Evolutionary conservation across 1,140 invertebrate species (phyloP).

Genomic region (Sipha flava): DNA sequence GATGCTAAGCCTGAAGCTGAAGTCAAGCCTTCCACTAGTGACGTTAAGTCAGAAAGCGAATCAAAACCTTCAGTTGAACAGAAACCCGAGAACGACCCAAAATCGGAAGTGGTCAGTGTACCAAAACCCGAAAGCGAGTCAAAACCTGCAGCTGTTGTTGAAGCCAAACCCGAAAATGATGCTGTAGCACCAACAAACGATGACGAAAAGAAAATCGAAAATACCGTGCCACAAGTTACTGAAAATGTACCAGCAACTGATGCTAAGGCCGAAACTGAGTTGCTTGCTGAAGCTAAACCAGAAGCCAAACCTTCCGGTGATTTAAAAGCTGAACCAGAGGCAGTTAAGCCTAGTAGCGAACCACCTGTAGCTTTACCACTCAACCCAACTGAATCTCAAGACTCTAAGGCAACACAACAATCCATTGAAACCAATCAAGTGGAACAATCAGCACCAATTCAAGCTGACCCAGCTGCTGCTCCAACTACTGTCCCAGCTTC

Average conservation of each 20-base stretch:
- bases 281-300: background rate
- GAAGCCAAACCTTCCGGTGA: background rate
- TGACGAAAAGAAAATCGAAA: background rate
- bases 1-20: background rate
- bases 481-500: conserved; percentile 29
- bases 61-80: background rate
- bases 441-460: background rate
- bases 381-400: conserved; percentile 43
- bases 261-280: background rate
- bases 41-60: background rate
- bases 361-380: conserved; percentile 44
- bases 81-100: background rate
- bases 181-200: background rate
- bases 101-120: background rate
- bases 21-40: background rate
- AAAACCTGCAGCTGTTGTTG: background rate
- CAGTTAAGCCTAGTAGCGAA: conserved; percentile 38
- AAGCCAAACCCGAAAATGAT: background rate
- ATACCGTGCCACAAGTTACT: background rate
- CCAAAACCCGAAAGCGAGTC: background rate
- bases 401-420: conserved; percentile 35
- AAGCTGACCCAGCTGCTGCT: conserved; percentile 3
- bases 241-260: background rate
- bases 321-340: conserved; percentile 36
- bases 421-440: background rate